phyloP scores from a whole-genome alignment of 2,113 vertebrate species.

The Antechinus flavipes region DNA sequence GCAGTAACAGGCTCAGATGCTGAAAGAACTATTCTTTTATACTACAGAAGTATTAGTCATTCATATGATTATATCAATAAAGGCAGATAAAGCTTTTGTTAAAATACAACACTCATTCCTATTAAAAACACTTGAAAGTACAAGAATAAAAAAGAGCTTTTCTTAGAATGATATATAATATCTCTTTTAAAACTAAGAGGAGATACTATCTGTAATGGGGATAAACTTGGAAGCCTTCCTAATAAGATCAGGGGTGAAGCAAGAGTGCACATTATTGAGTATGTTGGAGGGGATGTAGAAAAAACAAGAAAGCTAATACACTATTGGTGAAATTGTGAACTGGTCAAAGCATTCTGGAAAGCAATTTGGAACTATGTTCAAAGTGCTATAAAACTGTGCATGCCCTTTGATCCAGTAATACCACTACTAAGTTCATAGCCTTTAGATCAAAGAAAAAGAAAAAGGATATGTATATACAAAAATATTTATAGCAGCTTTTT shows the following conservation, averaged over 20 bases:
- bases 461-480: too few relatives aligned
- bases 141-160: neutral
- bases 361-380: too few relatives aligned
- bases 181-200: neutral
- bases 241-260: neutral
- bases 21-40: neutral
- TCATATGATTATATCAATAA: neutral
- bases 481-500: too few relatives aligned
- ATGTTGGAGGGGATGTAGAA: too few relatives aligned
- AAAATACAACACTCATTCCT: neutral
- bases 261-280: neutral
- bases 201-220: neutral
- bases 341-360: too few relatives aligned
- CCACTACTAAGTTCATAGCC: too few relatives aligned
- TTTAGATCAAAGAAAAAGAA: too few relatives aligned
- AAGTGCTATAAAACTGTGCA: too few relatives aligned
- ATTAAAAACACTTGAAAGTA: neutral
- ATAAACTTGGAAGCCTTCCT: neutral
- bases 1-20: neutral
- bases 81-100: neutral
- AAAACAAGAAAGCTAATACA: too few relatives aligned
- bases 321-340: too few relatives aligned
- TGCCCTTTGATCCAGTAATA: too few relatives aligned
- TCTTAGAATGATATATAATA: neutral
- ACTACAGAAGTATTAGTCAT: neutral